A percentile compares a stretch with the other conserved stretches of the same genome.
phyloP scores from a whole-genome alignment of 2,888 invertebrate species.

The Eugnorisma glareosa region DNA sequence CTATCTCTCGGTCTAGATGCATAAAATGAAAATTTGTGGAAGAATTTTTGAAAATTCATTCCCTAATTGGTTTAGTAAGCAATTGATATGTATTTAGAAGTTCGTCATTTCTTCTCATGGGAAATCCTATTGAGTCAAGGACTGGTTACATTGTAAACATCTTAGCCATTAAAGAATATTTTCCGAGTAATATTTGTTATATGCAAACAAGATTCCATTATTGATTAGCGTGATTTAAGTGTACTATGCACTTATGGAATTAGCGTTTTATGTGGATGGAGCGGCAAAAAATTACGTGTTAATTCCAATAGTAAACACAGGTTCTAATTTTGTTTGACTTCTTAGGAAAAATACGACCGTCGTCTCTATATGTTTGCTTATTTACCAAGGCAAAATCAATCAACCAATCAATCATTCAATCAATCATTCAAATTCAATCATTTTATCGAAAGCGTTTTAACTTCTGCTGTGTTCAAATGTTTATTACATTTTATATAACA shows the following conservation, averaged over 20 bases:
- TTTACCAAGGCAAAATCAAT: background rate
- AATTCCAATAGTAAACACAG: slow-evolving; percentile 5
- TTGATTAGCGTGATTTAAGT: background rate
- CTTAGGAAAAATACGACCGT: background rate
- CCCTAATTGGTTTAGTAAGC: too few relatives aligned
- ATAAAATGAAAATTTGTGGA: too few relatives aligned
- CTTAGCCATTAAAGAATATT: too few relatives aligned
- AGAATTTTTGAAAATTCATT: too few relatives aligned
- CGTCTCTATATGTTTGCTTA: background rate
- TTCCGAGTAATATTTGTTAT: background rate
- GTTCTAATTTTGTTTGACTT: background rate
- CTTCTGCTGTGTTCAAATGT: background rate
- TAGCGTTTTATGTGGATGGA: background rate
- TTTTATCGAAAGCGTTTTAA: background rate
- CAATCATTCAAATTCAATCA: too few relatives aligned
- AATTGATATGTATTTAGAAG: too few relatives aligned
- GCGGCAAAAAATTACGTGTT: background rate
- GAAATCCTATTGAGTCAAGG: background rate
- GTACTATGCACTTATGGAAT: background rate
- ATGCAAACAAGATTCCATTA: background rate
- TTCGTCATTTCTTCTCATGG: background rate
- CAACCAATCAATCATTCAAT: too few relatives aligned
- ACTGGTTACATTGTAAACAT: background rate
- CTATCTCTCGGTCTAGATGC: too few relatives aligned
- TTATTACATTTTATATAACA: background rate